phyloP scores from a whole-genome alignment of 2,797 vertebrate genomes.

The Hybognathus amarus region DNA sequence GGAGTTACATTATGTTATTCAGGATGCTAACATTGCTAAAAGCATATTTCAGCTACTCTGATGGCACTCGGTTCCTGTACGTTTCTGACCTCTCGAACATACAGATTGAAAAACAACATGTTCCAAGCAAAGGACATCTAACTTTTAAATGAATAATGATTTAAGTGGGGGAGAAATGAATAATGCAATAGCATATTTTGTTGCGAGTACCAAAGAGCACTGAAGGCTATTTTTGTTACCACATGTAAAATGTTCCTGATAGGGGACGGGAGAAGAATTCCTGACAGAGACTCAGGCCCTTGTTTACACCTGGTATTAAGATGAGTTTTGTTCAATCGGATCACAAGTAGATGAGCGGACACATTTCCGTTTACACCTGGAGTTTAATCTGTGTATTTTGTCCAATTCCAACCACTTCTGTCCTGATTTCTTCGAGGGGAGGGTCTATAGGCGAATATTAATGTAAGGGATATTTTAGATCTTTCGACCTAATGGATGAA shows the following conservation, averaged over 20 bases:
- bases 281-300: background rate
- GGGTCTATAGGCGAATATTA: too few species aligned
- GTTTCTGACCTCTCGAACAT: background rate
- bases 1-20: slow-evolving; percentile 1
- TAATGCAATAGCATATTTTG: slow-evolving; percentile 48
- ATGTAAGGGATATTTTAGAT: background rate
- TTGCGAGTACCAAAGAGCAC: slow-evolving; percentile 18
- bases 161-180: slow-evolving; percentile 49
- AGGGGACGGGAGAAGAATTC: background rate
- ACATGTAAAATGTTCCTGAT: slow-evolving; percentile 26
- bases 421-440: too few species aligned
- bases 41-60: background rate
- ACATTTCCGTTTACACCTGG: background rate
- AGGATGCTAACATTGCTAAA: slow-evolving; percentile 5
- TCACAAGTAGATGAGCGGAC: background rate
- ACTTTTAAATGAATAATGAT: slow-evolving; percentile 56
- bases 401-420: too few species aligned
- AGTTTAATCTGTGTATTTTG: too few species aligned
- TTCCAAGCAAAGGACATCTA: slow-evolving; percentile 15
- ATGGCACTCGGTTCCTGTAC: slow-evolving; percentile 19
- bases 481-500: background rate
- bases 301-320: background rate
- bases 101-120: slow-evolving; percentile 32
- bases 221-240: slow-evolving; percentile 35
- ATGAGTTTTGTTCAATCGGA: background rate